Conservation (phyloP, 2,113 vertebrate genomes). For the Odobenus rosmarus region DNA sequence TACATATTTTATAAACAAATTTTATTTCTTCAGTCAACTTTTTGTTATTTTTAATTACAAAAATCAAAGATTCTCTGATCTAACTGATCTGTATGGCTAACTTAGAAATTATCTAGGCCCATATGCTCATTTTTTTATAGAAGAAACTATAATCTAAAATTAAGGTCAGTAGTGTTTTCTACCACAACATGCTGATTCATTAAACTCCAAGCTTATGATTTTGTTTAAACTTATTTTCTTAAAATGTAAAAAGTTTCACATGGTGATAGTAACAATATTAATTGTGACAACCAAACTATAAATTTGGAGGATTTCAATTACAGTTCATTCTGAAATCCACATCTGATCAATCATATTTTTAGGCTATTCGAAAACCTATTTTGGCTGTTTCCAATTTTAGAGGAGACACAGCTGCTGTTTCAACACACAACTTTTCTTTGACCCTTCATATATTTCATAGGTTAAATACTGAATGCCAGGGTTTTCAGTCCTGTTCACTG, state of each 20-base stretch:
- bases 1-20: constrained; percentile 61
- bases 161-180: not conserved
- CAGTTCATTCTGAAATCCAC: constrained; percentile 75
- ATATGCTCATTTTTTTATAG: not conserved
- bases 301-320: constrained; percentile 72
- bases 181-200: not conserved
- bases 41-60: constrained; percentile 48
- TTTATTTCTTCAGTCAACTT: constrained; percentile 57
- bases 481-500: constrained; percentile 64
- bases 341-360: constrained; percentile 79
- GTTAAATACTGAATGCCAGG: constrained; percentile 79
- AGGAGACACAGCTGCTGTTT: constrained; percentile 70
- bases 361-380: constrained; percentile 74
- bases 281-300: constrained; percentile 62
- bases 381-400: constrained; percentile 73
- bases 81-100: not conserved
- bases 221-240: constrained; percentile 70
- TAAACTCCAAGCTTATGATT: constrained; percentile 72
- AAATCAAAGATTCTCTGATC: not conserved
- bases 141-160: not conserved
- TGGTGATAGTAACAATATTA: constrained; percentile 62
- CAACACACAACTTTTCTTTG: constrained; percentile 73
- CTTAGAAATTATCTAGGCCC: not conserved
- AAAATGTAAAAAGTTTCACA: constrained; percentile 74
- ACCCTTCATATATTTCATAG: constrained; percentile 69